Conservation (phyloP, 2,113 vertebrate genomes). For the Oriolus oriolus region DNA sequence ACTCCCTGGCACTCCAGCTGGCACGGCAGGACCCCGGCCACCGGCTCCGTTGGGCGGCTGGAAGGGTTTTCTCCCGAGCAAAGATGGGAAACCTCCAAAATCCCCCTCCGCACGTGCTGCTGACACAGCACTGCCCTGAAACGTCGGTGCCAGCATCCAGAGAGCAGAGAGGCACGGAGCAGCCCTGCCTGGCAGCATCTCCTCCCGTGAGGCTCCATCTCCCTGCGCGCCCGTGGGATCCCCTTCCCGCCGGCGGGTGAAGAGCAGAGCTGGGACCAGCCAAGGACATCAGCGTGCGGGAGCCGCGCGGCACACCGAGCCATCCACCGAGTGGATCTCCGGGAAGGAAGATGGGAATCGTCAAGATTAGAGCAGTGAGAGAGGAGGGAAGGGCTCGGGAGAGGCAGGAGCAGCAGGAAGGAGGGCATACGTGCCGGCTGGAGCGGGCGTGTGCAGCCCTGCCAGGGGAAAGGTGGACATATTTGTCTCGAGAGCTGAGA, state of each 20-base stretch:
- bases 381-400: not conserved
- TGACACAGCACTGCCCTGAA: not conserved
- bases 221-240: accelerated
- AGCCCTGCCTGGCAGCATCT: not conserved
- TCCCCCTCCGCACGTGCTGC: not conserved
- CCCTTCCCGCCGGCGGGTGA: not conserved
- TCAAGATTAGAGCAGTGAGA: not conserved
- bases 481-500: not conserved
- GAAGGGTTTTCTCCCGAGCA: not conserved
- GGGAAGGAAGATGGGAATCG: not conserved
- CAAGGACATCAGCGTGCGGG: not conserved
- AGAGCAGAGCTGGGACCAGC: not conserved
- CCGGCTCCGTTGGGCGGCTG: accelerated
- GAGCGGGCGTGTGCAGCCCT: not conserved
- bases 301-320: not conserved
- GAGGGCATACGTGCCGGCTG: not conserved
- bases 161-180: not conserved
- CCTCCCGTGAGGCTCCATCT: not conserved
- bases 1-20: not conserved
- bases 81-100: not conserved
- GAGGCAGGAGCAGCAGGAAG: not conserved
- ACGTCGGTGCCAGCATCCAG: not conserved
- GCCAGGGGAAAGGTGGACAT: not conserved
- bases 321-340: accelerated
- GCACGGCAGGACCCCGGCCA: not conserved